Evolutionary conservation across 1,140 invertebrate genomes (phyloP), one percentile per base, ranked within the genome.

Genomic region (Zaprionus lachaisei): DNA sequence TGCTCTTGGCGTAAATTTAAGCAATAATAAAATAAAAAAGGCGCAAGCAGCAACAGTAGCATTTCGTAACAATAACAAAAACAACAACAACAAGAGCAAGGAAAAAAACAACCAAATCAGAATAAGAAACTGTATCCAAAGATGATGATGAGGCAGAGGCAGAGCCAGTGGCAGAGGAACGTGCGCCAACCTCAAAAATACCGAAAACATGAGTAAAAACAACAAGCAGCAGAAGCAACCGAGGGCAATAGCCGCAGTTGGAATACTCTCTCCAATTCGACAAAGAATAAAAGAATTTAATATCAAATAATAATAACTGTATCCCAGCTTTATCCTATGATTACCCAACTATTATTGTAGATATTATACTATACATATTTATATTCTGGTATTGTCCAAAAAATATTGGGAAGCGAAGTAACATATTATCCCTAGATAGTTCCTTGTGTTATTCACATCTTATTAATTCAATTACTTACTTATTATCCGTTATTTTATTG

Each of bases 1-100:
- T 90, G 85, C 81, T 90, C 71, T 76, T 90, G 76, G 85, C 85
- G 84, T 90, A 90, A 85, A 89, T 84, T 89, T 81, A 81, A 89
- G 84, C 84, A 74, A 89, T 83, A 89, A 89, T 89, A 89, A 89
- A 89, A 89, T 80, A 83, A 69, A 73, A 70, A 69, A 61, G 31
- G 41, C 68, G 22, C 47, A 41, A 54, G 38, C 7, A 62, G 37
- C 47, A 72, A 61, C 57, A 58, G 37, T n/a, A n/a, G n/a, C n/a
- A n/a, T n/a, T n/a, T n/a, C n/a, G n/a, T n/a, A 61, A 47, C 14
- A 47, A 44, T 15, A 76, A 74, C 20, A 66, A 47, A 34, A 66
- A 44, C 24, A 44, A 47, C 20, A 56, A 26, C 28, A 31, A 55
- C 5, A 11, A 26, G 49, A 49, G 41, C 44, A 34, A 41, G n/a